Percentiles rank a stretch among this genome's conserved stretches.
Evolutionary conservation across 2,888 invertebrate species (phyloP).

Genomic region (Tenthredo scrophulariae): DNA sequence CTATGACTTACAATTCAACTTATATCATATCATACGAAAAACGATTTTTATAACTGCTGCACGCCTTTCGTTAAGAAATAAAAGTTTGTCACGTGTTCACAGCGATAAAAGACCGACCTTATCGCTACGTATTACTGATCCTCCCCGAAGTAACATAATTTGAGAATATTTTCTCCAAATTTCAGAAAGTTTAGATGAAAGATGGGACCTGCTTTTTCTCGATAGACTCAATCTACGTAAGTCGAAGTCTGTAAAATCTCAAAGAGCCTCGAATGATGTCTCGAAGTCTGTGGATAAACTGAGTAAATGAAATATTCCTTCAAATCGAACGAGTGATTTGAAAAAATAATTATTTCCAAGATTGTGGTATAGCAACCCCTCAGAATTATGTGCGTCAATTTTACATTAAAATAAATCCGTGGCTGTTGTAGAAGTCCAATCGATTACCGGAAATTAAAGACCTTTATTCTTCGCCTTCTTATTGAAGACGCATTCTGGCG

Average conservation of each 20-base stretch:
- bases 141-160: too few relatives aligned
- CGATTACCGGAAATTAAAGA: slow-evolving; percentile 1
- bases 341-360: neutral
- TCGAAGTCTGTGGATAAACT: neutral
- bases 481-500: neutral
- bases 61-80: neutral
- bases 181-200: too few relatives aligned
- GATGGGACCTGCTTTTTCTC: too few relatives aligned
- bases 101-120: too few relatives aligned
- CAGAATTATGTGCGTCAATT: neutral
- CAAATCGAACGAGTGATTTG: neutral
- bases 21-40: neutral
- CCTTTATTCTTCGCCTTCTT: neutral
- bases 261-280: too few relatives aligned
- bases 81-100: too few relatives aligned
- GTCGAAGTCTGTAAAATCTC: neutral
- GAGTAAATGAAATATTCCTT: neutral
- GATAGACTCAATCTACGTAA: too few relatives aligned
- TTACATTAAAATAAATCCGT: neutral
- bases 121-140: too few relatives aligned
- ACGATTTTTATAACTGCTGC: neutral
- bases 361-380: neutral
- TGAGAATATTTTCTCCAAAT: too few relatives aligned
- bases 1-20: neutral
- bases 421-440: neutral